Conservation (phyloP, 2,888 invertebrate species). For the Phytoseiulus persimilis region DNA sequence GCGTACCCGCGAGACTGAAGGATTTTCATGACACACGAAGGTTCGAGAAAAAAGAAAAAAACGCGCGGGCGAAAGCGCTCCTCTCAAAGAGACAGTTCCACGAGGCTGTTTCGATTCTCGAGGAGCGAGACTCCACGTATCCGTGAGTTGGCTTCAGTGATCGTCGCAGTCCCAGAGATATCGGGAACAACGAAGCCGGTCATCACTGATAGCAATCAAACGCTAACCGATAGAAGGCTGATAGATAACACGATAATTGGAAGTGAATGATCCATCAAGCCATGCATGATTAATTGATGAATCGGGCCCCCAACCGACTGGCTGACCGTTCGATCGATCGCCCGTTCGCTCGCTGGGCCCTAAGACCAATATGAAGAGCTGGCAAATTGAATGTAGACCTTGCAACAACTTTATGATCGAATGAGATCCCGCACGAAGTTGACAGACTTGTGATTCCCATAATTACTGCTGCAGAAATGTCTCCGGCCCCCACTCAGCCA, state of each 20-base stretch:
- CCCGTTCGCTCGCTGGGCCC: background rate
- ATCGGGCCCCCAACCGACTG: background rate
- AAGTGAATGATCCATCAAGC: background rate
- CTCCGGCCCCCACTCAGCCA: background rate
- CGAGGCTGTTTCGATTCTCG: no score
- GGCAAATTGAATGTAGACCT: background rate
- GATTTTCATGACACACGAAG: background rate
- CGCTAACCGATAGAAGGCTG: background rate
- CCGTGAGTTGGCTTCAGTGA: no score
- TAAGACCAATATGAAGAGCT: background rate
- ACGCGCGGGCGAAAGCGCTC: no score
- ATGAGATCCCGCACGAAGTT: background rate
- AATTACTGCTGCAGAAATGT: background rate
- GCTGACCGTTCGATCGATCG: background rate
- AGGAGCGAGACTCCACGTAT: no score
- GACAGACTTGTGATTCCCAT: background rate
- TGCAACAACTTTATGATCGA: background rate
- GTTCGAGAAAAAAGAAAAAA: background rate
- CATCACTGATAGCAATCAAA: background rate
- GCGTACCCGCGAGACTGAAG: background rate
- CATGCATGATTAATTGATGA: background rate
- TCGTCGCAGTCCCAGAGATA: background rate
- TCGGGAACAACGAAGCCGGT: background rate
- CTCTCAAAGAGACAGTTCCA: no score
- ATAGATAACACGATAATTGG: background rate